Conservation (phyloP, 1,140 invertebrate species). For the Cataglyphis hispanica region DNA sequence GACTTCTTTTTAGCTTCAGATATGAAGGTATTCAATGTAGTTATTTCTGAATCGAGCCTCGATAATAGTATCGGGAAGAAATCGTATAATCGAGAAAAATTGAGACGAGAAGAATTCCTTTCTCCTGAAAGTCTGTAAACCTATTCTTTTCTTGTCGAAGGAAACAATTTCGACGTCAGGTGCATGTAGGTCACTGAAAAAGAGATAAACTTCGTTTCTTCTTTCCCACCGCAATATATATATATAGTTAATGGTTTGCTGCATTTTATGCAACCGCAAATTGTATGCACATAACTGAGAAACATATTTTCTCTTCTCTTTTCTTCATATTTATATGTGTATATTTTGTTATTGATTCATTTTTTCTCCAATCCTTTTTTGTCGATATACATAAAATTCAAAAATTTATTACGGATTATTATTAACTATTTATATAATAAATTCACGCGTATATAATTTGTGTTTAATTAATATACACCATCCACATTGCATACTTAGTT, state of each 20-base stretch:
- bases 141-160: constrained; percentile 52
- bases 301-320: neutral
- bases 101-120: neutral
- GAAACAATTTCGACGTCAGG: constrained; percentile 67
- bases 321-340: neutral
- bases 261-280: neutral
- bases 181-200: constrained; percentile 57
- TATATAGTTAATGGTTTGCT: neutral
- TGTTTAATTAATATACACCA: no score
- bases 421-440: no score
- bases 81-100: constrained; percentile 18
- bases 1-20: constrained; percentile 25
- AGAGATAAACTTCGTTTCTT: constrained; percentile 17
- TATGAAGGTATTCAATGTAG: neutral
- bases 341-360: constrained; percentile 1
- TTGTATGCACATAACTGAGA: neutral
- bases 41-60: constrained; percentile 17
- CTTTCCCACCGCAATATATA: neutral
- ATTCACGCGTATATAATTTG: no score
- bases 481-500: no score
- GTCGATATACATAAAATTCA: no score
- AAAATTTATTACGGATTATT: no score
- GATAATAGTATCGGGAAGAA: neutral
- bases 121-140: constrained; percentile 47
- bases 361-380: no score